phyloP scores from a whole-genome alignment of 2,113 vertebrate genomes.

The Corydoras sp. region DNA sequence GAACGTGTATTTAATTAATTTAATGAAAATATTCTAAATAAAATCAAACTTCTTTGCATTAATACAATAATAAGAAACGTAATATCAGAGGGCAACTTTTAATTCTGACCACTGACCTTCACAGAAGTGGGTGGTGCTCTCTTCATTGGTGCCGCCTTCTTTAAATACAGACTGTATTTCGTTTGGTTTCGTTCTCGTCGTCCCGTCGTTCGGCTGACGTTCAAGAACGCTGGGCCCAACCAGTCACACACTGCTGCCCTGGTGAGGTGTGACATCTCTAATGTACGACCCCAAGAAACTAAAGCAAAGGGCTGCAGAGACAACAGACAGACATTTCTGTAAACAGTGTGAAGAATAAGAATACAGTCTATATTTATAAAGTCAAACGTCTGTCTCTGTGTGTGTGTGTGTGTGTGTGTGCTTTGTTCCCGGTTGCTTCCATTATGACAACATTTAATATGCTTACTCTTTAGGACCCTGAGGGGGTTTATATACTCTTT shows the following conservation, averaged over 20 bases:
- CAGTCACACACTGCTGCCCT: constrained; percentile 60
- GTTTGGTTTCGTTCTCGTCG: neutral
- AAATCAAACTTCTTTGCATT: no score
- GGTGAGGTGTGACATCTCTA: constrained; percentile 68
- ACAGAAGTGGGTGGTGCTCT: constrained; percentile 7
- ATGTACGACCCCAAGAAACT: constrained; percentile 66
- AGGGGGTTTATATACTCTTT: no score
- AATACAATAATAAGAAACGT: no score
- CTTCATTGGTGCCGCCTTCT: constrained; percentile 23
- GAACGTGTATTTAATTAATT: no score
- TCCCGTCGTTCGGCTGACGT: constrained; percentile 30
- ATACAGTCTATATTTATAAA: neutral
- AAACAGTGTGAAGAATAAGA: neutral
- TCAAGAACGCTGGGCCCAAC: constrained; percentile 50
- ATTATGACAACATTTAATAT: no score
- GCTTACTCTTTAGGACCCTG: no score
- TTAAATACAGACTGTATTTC: constrained; percentile 65
- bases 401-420: no score
- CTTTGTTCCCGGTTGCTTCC: no score
- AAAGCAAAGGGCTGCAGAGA: constrained; percentile 67
- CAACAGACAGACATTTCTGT: constrained; percentile 12
- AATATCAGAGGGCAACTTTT: no score
- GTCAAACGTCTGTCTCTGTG: no score
- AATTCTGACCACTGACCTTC: constrained; percentile 8
- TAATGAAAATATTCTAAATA: no score